Base-by-base conservation (phyloP, 2,113 vertebrate species). In the Oryzias melastigma region DNA sequence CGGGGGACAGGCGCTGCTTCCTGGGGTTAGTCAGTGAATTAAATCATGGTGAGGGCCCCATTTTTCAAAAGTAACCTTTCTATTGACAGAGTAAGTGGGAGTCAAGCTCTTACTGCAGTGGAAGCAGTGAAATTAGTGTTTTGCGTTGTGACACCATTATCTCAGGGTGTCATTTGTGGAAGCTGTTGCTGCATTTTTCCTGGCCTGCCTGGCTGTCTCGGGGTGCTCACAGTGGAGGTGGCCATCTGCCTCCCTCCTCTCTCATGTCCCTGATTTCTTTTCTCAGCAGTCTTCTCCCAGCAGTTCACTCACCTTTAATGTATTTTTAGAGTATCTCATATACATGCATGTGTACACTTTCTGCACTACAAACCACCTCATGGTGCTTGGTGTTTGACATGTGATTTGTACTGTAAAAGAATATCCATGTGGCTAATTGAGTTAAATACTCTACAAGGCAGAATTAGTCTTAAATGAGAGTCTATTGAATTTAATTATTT, bases 31-130 rank as follows among this genome's bases (percentile, higher is more conserved):
- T 85, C 80, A 86, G 83, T 87, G 81, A 88, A 90, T 90, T 87
- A 86, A 89, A 89, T 86, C 85, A 77, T 52, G 25, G 74, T 46
- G 71, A 78, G 68, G 82, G 80, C 61, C 86, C 82, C 82, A 89
- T 90, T 87, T 88, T 85, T 90, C 89, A 88, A 82, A 83, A 86
- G 83, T 87, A 88, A 90, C 89, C 89, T 90, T 90, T 90, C 68
- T 61, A 47, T 84, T 89, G 89, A 89, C 89, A 90, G 86, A 80
- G 72, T 78, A 82, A 88, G 86, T 87, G 82, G 77, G 76, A 86
- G 86, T 83, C 72, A 52, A 74, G 64, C 77, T 80, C 67, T 71
- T 35, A 63, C 54, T n/a, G 25, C 50, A 44, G 44, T 87, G 79
- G 64, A 8, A 73, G 80, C 54, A 29, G 58, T 62, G 71, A 79